Conservation (phyloP, 2,113 vertebrate genomes). For the Paratilapia polleni region DNA sequence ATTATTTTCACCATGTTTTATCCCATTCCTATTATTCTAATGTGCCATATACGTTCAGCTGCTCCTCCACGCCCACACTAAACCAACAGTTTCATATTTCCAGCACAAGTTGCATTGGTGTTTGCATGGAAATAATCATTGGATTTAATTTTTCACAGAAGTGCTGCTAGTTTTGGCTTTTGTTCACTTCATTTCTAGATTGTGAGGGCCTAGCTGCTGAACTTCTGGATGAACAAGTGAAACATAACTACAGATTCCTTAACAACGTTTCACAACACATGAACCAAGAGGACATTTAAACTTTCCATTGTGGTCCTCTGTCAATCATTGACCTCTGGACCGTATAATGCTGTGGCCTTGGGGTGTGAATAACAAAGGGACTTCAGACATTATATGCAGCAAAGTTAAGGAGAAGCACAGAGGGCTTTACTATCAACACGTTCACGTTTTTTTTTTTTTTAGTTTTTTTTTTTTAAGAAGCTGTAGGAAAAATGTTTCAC, state of each 20-base stretch:
- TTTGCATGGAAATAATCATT: background rate
- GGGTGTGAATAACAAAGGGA: constrained; percentile 13
- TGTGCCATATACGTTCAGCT: background rate
- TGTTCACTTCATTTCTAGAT: background rate
- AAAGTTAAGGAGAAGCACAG: background rate
- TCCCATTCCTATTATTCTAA: background rate
- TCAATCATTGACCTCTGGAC: constrained; percentile 65
- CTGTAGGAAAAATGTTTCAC: background rate
- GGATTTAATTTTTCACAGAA: background rate
- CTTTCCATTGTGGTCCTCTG: constrained; percentile 62
- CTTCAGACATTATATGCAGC: constrained; percentile 23
- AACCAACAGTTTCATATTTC: background rate
- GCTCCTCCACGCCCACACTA: too few species aligned
- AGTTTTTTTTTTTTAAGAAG: background rate
- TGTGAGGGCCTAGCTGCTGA: background rate
- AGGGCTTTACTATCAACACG: background rate
- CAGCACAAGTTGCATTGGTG: background rate
- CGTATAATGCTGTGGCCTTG: constrained; percentile 23
- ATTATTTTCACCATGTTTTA: background rate
- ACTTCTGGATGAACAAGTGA: constrained; percentile 12
- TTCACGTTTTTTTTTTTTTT: background rate
- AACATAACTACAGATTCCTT: background rate
- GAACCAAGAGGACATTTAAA: constrained; percentile 65
- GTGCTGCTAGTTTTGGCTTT: background rate
- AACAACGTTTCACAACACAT: constrained; percentile 51